Evolutionary conservation across 2,797 vertebrate species (phyloP), one percentile per base, ranked within the genome.

Genomic region (Phoebastria nigripes): DNA sequence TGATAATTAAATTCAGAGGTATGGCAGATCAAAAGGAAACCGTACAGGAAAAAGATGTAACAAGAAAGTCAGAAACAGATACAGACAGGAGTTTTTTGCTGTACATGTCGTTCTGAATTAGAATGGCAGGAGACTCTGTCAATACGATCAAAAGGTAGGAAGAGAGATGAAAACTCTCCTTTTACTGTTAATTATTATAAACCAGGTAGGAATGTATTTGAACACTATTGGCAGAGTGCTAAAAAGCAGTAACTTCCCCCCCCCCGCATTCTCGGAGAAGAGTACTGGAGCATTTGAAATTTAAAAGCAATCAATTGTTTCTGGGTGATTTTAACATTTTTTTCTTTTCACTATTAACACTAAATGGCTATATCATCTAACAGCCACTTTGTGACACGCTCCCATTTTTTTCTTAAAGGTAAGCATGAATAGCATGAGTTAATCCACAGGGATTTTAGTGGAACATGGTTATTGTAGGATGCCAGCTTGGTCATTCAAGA

Each of bases 11-110:
- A 94, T 94, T 90, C 91, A 78, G 69, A 91, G 46, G 59, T 90
- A 94, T 55, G 49, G 26, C 37, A 95, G 94, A 97, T 97, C 92
- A 97, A 96, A 95, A 93, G 82, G 67, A 94, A 91, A 71, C 49
- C 7, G 5, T 86, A 80, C 44, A 82, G 52, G 74, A 93, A 88
- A 82, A 93, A 92, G 65, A 90, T 92, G 49, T 81, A 94, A 93
- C 80, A 93, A 85, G 86, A 89, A 93, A 86, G 69, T 61, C 35
- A 47, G 74, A 66, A 93, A 73, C 89, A 91, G 77, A 83, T 58
- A 89, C 47, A 89, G 95, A 88, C 73, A 88, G 71, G 69, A 80
- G 21, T 51, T 89, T 90, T 90, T 85, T 90, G 72, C 77, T 94
- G 63, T 91, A 94, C 70, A 12, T 94, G 92, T 83, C 59, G 3